A percentile compares a stretch with the other conserved stretches of the same genome.
Conservation (phyloP, 2,113 vertebrate genomes). For the Mellivora capensis region DNA sequence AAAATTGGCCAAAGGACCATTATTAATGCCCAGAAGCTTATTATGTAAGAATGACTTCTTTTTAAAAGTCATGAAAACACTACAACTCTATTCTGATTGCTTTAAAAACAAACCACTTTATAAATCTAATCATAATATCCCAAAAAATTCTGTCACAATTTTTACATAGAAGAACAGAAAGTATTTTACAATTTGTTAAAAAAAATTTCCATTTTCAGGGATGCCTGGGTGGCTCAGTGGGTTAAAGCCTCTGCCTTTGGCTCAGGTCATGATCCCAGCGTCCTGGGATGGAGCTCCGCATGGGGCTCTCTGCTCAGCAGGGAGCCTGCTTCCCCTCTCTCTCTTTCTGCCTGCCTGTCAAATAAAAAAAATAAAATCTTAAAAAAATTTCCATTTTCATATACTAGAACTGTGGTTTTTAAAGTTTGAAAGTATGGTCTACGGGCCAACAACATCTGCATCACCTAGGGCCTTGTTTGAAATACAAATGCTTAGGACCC, state of each 20-base stretch:
- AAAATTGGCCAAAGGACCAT: slow-evolving; percentile 8
- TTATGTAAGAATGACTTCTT: neutral
- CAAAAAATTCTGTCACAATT: neutral
- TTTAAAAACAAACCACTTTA: slow-evolving; percentile 40
- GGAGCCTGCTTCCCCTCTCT: too few relatives aligned
- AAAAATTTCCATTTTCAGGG: slow-evolving; percentile 38
- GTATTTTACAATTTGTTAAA: neutral
- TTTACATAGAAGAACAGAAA: neutral
- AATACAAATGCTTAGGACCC: neutral
- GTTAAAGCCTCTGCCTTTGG: too few relatives aligned
- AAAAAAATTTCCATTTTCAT: slow-evolving; percentile 27
- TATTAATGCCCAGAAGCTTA: neutral
- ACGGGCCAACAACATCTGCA: neutral
- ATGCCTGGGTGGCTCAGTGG: too few relatives aligned
- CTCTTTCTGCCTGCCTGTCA: too few relatives aligned
- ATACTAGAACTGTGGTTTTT: neutral
- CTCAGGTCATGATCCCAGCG: too few relatives aligned
- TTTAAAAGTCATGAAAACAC: neutral
- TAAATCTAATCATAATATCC: neutral
- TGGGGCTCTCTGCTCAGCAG: too few relatives aligned
- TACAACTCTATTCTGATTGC: neutral
- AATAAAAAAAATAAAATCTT: too few relatives aligned
- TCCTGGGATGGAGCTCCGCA: too few relatives aligned
- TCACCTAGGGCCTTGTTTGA: neutral
- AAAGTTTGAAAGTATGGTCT: neutral